Percentiles rank a stretch among this genome's conserved stretches.
These are phyloP conservation scores for Halocynthia roretzi DNA, from an alignment of 23 tunicate species.

Conservation along the genomic window DNA sequence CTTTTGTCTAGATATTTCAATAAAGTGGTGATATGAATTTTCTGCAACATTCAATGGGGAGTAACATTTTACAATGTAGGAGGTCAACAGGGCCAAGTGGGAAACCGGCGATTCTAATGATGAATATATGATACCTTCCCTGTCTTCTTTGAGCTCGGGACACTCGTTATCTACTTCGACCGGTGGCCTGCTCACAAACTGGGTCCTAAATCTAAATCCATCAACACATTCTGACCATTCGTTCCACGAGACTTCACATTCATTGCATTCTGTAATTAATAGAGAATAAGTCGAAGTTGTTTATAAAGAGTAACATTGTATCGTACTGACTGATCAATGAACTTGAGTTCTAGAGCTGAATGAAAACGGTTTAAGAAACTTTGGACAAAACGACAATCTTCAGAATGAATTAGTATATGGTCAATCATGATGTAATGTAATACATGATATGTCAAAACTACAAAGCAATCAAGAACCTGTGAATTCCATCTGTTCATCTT, in stretches of 20 bases:
- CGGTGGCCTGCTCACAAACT: not conserved
- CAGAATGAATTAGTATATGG: too few species aligned
- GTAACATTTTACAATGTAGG: too few species aligned
- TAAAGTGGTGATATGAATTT: too few species aligned
- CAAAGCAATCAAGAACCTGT: not conserved
- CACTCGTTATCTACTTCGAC: constrained; percentile 4
- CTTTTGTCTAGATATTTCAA: too few species aligned
- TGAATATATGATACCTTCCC: not conserved
- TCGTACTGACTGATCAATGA: not conserved
- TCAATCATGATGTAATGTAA: too few species aligned
- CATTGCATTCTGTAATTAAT: constrained; percentile 11
- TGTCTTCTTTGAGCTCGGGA: constrained; percentile 14
- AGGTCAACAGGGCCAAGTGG: too few species aligned
- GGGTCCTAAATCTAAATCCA: not conserved
- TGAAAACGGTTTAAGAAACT: too few species aligned
- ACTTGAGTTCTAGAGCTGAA: too few species aligned
- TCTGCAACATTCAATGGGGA: too few species aligned
- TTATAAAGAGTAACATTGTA: too few species aligned
- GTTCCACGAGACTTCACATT: constrained; percentile 16
- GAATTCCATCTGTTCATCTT: not conserved
- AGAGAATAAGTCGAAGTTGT: not conserved
- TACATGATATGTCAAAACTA: too few species aligned
- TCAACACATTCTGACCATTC: constrained; percentile 18
- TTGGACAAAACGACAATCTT: too few species aligned
- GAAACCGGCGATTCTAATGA: not conserved